phyloP scores from a whole-genome alignment of 2,797 vertebrate species.

The Denticeps clupeoides region DNA sequence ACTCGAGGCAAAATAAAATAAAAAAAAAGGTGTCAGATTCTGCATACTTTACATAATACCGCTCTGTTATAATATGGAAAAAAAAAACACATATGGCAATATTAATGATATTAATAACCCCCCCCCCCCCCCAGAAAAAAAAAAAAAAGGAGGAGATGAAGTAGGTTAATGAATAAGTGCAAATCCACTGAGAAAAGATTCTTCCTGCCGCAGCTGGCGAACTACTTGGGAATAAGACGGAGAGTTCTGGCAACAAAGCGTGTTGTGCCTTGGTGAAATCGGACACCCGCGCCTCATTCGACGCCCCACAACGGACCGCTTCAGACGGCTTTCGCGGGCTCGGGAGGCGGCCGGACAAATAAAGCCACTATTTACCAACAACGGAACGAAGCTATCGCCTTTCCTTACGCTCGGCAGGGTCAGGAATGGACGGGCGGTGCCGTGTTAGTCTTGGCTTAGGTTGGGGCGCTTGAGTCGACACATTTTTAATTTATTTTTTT shows the following conservation, averaged over 20 bases:
- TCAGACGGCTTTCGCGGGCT: constrained; percentile 6
- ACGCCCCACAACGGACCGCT: constrained; percentile 14
- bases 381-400: constrained; percentile 8
- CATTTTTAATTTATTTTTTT: constrained; percentile 39
- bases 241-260: constrained; percentile 7
- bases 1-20: too few relatives aligned
- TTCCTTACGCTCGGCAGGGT: not conserved
- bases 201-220: constrained; percentile 30
- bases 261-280: constrained; percentile 22
- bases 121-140: too few relatives aligned
- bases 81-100: too few relatives aligned
- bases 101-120: too few relatives aligned
- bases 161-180: too few relatives aligned
- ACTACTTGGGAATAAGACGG: constrained; percentile 17
- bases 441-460: constrained; percentile 46
- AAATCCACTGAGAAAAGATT: constrained; percentile 9
- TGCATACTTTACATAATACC: too few relatives aligned
- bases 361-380: constrained; percentile 22
- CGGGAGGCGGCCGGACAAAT: constrained; percentile 7
- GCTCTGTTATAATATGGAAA: too few relatives aligned
- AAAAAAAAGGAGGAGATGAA: constrained; percentile 6
- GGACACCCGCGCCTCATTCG: constrained; percentile 25
- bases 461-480: constrained; percentile 30
- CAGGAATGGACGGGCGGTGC: constrained; percentile 27
- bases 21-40: too few relatives aligned